Conservation (phyloP, 2,113 vertebrate species). For the Rattus norvegicus region DNA sequence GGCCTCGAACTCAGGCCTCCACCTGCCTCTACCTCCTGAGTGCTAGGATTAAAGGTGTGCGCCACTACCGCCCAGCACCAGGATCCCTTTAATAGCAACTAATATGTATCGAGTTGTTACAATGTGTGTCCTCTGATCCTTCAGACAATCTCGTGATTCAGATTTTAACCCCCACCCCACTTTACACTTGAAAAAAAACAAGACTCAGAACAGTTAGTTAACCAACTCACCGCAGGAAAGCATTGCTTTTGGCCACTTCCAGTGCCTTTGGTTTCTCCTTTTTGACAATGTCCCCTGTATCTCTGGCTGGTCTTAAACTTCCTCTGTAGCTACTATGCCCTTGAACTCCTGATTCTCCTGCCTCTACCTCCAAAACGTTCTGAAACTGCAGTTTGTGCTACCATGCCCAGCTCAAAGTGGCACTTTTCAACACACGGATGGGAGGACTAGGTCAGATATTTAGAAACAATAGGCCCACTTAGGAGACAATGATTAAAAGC, state of each 20-base stretch:
- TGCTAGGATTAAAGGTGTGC: no score
- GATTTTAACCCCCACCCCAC: not conserved
- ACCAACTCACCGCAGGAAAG: not conserved
- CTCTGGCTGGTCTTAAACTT: not conserved
- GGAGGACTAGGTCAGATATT: not conserved
- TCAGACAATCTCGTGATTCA: not conserved
- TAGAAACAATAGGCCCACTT: not conserved
- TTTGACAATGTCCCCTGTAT: not conserved
- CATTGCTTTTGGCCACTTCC: not conserved
- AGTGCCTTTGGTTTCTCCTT: not conserved
- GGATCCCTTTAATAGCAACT: not conserved
- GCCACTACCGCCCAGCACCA: not conserved
- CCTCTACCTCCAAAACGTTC: not conserved
- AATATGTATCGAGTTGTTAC: not conserved
- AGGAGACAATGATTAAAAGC: not conserved
- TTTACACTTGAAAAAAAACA: not conserved
- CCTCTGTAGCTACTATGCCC: not conserved
- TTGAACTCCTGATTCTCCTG: not conserved
- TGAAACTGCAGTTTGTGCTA: not conserved
- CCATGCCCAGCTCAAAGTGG: not conserved
- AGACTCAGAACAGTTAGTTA: not conserved
- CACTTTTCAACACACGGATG: not conserved
- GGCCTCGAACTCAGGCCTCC: not conserved
- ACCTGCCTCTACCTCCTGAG: not conserved
- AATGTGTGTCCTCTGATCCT: not conserved